Percentiles rank a stretch among this genome's conserved stretches.
Conservation (phyloP, 1,140 invertebrate species). For the Neelides sp. region DNA sequence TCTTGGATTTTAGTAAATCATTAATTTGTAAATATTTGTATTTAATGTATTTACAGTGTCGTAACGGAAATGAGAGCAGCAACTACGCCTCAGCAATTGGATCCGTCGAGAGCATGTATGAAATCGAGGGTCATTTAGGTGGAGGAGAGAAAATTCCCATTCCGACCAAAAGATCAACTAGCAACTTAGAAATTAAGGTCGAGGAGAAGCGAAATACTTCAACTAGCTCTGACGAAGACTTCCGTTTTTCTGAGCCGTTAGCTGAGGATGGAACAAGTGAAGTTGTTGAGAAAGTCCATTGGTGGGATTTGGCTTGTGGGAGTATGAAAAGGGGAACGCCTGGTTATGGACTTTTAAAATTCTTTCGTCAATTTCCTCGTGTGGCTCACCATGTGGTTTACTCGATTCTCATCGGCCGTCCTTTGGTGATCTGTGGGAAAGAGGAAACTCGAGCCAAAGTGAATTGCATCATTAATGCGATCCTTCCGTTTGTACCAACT, state of each 20-base stretch:
- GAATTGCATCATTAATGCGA: conserved; percentile 18
- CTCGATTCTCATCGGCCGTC: conserved; percentile 32
- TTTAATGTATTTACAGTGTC: neutral
- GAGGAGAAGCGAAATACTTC: conserved; percentile 9
- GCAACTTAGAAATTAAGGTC: neutral
- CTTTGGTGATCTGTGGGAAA: conserved; percentile 29
- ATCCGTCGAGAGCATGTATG: conserved; percentile 12
- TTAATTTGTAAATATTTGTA: neutral
- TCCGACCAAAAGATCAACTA: neutral
- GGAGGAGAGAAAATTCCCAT: too few relatives aligned
- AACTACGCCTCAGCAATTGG: conserved; percentile 11
- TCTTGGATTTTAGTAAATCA: conserved; percentile 4
- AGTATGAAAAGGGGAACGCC: conserved; percentile 13
- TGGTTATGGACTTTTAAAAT: conserved; percentile 29
- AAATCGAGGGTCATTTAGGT: too few relatives aligned
- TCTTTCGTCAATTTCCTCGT: conserved; percentile 27
- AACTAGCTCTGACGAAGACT: conserved; percentile 21
- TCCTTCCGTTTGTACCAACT: conserved; percentile 21
- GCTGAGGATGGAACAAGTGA: conserved; percentile 4
- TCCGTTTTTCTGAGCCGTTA: neutral
- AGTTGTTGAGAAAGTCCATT: conserved; percentile 19
- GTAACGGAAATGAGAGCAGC: conserved; percentile 9
- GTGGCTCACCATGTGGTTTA: conserved; percentile 31
- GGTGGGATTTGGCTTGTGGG: conserved; percentile 13
- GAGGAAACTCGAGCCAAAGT: conserved; percentile 18